phyloP scores from a whole-genome alignment of 2,797 vertebrate genomes.

The Propithecus perrieri region DNA sequence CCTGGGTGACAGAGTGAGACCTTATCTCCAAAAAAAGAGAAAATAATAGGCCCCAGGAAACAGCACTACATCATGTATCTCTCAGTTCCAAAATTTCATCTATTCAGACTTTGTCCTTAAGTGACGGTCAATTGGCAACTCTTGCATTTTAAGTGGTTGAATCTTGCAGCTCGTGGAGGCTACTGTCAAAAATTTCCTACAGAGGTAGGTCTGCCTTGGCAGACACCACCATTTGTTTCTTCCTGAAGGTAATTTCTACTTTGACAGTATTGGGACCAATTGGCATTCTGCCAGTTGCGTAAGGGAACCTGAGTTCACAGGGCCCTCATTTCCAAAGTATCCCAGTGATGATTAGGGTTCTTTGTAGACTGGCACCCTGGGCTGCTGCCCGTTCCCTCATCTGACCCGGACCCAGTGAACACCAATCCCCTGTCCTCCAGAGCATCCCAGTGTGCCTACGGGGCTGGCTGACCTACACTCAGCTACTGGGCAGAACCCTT shows the following conservation, averaged over 20 bases:
- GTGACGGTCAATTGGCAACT: too few species aligned
- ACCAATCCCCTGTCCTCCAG: too few species aligned
- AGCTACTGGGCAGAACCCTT: background rate
- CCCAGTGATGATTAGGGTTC: background rate
- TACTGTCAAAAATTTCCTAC: background rate
- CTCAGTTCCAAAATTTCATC: background rate
- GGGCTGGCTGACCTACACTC: background rate
- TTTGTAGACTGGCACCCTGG: background rate
- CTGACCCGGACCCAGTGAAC: background rate
- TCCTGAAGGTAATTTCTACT: background rate
- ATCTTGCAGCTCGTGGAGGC: background rate
- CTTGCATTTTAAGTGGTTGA: background rate
- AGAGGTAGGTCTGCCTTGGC: background rate
- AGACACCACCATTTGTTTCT: background rate
- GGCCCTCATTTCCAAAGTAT: background rate
- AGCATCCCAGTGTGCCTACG: background rate
- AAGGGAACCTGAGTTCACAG: background rate
- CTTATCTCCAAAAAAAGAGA: too few species aligned
- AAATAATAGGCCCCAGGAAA: background rate
- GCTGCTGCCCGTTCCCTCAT: background rate
- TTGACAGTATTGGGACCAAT: background rate
- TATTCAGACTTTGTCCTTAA: background rate
- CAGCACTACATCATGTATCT: background rate
- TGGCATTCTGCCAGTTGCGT: background rate
- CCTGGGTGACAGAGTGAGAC: too few species aligned